Evolutionary conservation across 2,113 vertebrate species (phyloP).

Genomic region (Egretta garzetta): DNA sequence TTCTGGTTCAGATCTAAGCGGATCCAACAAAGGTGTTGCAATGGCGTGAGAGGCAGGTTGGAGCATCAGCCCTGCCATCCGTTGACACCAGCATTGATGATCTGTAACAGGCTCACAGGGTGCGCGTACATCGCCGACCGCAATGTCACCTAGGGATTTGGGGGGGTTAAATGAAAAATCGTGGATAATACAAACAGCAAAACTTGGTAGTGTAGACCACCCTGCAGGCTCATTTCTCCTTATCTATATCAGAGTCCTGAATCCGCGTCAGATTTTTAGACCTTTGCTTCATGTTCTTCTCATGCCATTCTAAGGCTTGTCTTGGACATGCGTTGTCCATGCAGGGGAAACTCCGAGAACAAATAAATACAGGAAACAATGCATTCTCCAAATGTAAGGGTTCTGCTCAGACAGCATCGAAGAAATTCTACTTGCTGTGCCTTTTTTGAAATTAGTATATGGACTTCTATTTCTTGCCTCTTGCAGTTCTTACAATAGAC

Average conservation of each 20-base stretch:
- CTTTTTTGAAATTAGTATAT: not conserved
- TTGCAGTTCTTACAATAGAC: not conserved
- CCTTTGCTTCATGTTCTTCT: not conserved
- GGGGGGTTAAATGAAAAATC: not conserved
- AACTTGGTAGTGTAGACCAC: not conserved
- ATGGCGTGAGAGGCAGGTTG: not conserved
- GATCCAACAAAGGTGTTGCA: not conserved
- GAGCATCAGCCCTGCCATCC: not conserved
- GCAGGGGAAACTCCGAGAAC: not conserved
- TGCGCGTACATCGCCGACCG: not conserved
- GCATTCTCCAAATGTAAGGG: not conserved
- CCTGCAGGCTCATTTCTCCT: not conserved
- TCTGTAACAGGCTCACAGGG: not conserved
- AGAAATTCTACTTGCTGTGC: not conserved
- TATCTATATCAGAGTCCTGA: not conserved
- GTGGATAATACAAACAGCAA: not conserved
- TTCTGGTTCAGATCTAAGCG: not conserved
- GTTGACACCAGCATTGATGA: rapidly evolving
- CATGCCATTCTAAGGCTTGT: not conserved
- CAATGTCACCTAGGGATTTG: not conserved
- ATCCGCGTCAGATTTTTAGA: not conserved
- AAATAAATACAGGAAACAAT: not conserved
- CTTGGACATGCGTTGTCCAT: not conserved
- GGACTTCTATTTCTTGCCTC: not conserved
- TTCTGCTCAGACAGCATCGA: not conserved